Evolutionary conservation across 1,140 invertebrate genomes (phyloP), one percentile per base, ranked within the genome.

Genomic region (Antheraea mylitta): DNA sequence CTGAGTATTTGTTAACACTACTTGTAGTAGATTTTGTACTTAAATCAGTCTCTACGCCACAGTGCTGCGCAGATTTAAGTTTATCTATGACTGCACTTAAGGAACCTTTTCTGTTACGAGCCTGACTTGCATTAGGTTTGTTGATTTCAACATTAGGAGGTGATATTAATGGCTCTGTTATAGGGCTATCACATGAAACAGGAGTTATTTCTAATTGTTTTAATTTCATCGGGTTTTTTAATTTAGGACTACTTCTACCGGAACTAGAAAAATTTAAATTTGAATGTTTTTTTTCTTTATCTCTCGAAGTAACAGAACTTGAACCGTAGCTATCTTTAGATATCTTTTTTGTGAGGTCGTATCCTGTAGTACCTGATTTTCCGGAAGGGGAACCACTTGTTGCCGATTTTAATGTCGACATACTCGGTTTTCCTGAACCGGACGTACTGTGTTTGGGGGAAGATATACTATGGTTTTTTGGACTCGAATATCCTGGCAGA

Each of bases 41-140:
- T 9, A 87, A 67, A 64, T 91, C 92, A n/a, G 78, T 70, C 11
- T 93, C 93, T 0, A 90, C 83, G 38, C 93, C 91, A 73, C 93
- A 95, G 75, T 96, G 95, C 71, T 96, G 95, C 30, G 95, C 95
- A 22, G 94, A 96, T 83, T 96, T 96, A 10, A 98, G 83, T 82
- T 98, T 98, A 79, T 98, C 97, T 68, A 98, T 96, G 0, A 98
- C 96, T 0, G 97, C 97, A 69, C 95, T 96, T 5, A 98, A 90
- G 0, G 96, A 97, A 59, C 96, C 95, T 86, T 97, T 97, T 64
- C 96, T 93, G 80, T 95, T 95, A 22, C 94, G 87, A 67, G 94
- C 92, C 80, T 94, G 93, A 68, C 93, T 94, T 36, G 94, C 92
- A 18, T 93, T 92, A 0, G 92, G 88, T 66, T 92, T 92, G 61